Evolutionary conservation across 1,140 invertebrate species (phyloP).

Genomic region (Temnothorax longispinosus): DNA sequence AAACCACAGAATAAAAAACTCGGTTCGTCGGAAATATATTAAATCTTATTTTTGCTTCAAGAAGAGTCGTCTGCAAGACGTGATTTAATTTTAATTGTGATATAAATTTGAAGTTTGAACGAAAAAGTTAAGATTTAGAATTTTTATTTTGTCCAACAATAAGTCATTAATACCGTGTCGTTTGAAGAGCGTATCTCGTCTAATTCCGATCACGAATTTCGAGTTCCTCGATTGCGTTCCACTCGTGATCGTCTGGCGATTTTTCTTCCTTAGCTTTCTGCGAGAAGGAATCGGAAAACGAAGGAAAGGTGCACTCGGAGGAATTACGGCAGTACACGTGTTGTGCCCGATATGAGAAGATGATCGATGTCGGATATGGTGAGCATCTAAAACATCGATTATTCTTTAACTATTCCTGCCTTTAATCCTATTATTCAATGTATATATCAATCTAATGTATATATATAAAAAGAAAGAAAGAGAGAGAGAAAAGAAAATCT

Average conservation of each 20-base stretch:
- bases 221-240: not conserved
- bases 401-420: not conserved
- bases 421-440: not conserved
- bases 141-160: not conserved
- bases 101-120: not conserved
- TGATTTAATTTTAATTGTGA: not conserved
- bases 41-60: not conserved
- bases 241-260: not conserved
- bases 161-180: too few species aligned
- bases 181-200: too few species aligned
- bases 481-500: not conserved
- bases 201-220: not conserved
- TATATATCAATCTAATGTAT: not conserved
- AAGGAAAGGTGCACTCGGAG: constrained; percentile 49
- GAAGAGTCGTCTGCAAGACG: not conserved
- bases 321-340: constrained; percentile 73
- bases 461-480: not conserved
- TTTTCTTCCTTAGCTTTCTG: constrained; percentile 67
- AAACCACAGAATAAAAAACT: not conserved
- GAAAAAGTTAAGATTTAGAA: not conserved
- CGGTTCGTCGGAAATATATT: not conserved
- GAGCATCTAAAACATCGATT: constrained; percentile 56
- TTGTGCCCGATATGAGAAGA: constrained; percentile 81
- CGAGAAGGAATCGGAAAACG: constrained; percentile 47
- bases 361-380: constrained; percentile 81